Conservation (phyloP, 2,888 invertebrate species). For the Sinelater perroti region DNA sequence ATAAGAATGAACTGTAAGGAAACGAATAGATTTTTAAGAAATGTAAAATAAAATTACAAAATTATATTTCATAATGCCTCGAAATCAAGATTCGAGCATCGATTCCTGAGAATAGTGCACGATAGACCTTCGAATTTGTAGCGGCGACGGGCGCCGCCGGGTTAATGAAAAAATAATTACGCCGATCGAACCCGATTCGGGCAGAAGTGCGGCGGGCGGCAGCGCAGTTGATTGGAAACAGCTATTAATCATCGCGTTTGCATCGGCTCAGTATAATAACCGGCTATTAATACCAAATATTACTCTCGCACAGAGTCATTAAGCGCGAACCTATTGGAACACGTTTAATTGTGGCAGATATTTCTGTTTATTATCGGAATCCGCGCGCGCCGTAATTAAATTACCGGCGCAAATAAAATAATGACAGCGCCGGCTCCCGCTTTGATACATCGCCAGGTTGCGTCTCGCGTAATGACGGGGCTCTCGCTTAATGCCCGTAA, state of each 20-base stretch:
- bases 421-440: neutral
- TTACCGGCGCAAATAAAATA: neutral
- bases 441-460: neutral
- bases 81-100: too few relatives aligned
- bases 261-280: neutral
- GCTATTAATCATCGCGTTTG: slow-evolving; percentile 12
- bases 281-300: neutral
- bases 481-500: slow-evolving; percentile 2
- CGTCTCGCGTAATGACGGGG: neutral
- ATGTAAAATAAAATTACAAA: too few relatives aligned
- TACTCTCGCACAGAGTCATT: neutral
- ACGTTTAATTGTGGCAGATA: neutral
- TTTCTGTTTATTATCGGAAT: neutral
- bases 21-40: too few relatives aligned
- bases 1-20: too few relatives aligned
- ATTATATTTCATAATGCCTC: too few relatives aligned
- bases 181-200: slow-evolving; percentile 7
- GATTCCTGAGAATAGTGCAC: too few relatives aligned
- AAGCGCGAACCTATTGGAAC: neutral
- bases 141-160: too few relatives aligned
- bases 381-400: neutral
- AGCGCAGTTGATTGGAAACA: slow-evolving; percentile 13
- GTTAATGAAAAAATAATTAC: slow-evolving; percentile 22
- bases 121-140: too few relatives aligned
- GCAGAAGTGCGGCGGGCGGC: neutral